Percentiles rank a stretch among this genome's conserved stretches.
phyloP scores from a whole-genome alignment of 2,113 vertebrate genomes.

The Lamprotornis superbus region DNA sequence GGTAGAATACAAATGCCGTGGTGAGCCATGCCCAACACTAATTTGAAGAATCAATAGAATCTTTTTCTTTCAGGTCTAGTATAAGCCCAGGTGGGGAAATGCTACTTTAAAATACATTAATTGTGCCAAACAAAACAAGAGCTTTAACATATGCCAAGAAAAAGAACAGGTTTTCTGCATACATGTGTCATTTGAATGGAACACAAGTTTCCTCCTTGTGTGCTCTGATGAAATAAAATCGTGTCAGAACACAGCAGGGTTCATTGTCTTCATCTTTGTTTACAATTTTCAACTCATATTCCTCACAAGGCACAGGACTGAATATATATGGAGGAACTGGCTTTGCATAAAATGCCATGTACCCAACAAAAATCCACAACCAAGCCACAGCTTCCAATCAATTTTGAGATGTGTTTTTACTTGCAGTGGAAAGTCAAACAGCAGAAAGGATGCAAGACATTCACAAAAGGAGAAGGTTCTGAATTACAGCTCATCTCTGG shows the following conservation, averaged over 20 bases:
- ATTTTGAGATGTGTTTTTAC: not conserved
- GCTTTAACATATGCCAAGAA: not conserved
- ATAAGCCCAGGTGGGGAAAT: not conserved
- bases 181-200: not conserved
- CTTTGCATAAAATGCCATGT: not conserved
- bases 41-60: not conserved
- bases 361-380: rapidly evolving
- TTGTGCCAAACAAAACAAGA: not conserved
- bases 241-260: not conserved
- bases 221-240: not conserved
- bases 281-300: not conserved
- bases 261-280: not conserved
- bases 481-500: not conserved
- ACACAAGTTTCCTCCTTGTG: not conserved
- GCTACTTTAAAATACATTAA: not conserved
- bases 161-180: not conserved
- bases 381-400: not conserved
- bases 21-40: not conserved
- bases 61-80: not conserved
- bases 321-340: not conserved
- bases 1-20: not conserved
- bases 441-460: not conserved
- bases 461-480: not conserved
- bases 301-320: not conserved
- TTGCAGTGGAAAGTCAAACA: not conserved